These are phyloP conservation scores for Drosophila kanekoi DNA, from an alignment of 2,888 invertebrate species.

Conservation along the genomic window DNA sequence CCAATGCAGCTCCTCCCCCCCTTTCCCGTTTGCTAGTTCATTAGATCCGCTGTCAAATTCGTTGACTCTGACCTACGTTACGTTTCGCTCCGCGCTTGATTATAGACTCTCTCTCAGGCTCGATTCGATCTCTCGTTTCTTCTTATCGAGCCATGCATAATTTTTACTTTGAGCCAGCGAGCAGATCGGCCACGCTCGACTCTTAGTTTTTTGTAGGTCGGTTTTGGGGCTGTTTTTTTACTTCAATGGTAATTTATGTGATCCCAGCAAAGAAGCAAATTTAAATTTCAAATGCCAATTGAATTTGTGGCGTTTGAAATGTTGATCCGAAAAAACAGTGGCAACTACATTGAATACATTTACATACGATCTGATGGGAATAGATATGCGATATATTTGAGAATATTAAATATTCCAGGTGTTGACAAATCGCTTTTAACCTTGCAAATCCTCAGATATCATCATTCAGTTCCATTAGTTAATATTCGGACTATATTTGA, in stretches of 20 bases:
- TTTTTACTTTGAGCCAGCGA: slow-evolving; percentile 36
- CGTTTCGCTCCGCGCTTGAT: slow-evolving; percentile 68
- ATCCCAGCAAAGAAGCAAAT: slow-evolving; percentile 34
- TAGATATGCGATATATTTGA: not conserved
- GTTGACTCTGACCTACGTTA: slow-evolving; percentile 72
- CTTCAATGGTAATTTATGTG: slow-evolving; percentile 52
- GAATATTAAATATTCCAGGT: not conserved
- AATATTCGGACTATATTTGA: no score
- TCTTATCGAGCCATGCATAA: slow-evolving; percentile 63
- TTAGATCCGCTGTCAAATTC: slow-evolving; percentile 54
- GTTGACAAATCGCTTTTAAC: not conserved
- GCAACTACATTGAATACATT: slow-evolving; percentile 35
- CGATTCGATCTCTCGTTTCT: slow-evolving; percentile 9
- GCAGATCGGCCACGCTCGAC: slow-evolving; percentile 37
- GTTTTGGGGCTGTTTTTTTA: slow-evolving; percentile 33
- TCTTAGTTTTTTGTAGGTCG: slow-evolving; percentile 52
- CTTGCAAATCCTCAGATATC: no score
- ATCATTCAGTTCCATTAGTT: no score
- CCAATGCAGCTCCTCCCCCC: not conserved
- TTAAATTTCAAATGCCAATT: slow-evolving; percentile 59
- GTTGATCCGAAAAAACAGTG: slow-evolving; percentile 14
- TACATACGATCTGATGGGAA: slow-evolving; percentile 5
- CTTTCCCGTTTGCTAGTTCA: slow-evolving; percentile 13
- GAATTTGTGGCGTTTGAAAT: slow-evolving; percentile 18
- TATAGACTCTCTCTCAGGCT: slow-evolving; percentile 56